These are phyloP conservation scores for Seriola aureovittata DNA, from an alignment of 2,113 vertebrate species.

Conservation along the genomic window DNA sequence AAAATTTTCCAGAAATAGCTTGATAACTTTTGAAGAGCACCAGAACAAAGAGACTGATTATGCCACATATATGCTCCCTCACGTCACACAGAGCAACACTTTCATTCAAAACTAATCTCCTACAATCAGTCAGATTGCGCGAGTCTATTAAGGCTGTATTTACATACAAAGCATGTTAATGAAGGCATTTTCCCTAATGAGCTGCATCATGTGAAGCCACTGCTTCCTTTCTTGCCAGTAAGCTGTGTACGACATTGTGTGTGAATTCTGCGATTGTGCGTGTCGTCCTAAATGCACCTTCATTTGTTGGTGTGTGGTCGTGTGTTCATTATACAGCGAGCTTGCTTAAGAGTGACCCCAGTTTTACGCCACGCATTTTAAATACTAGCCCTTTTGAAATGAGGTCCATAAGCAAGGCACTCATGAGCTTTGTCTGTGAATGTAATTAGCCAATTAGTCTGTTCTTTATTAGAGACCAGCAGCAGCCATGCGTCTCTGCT, in stretches of 20 bases:
- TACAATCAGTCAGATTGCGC: not conserved
- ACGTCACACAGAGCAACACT: conserved; percentile 25
- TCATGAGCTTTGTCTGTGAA: conserved; percentile 71
- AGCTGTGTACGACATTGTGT: not conserved
- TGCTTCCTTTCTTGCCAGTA: conserved; percentile 12
- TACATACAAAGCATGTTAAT: conserved; percentile 48
- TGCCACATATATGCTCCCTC: not conserved
- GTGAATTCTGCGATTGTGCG: conserved; percentile 17
- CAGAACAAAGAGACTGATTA: conserved; percentile 40
- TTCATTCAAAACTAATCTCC: conserved; percentile 28
- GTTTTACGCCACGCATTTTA: conserved; percentile 61
- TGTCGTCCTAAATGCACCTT: not conserved
- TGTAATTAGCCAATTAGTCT: conserved; percentile 81
- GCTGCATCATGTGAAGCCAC: conserved; percentile 44
- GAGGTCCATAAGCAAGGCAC: conserved; percentile 62
- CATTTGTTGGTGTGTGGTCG: conserved; percentile 11
- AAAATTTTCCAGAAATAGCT: conserved; percentile 41
- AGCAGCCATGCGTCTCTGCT: conserved; percentile 72
- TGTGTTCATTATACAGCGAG: conserved; percentile 56
- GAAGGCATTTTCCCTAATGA: conserved; percentile 48
- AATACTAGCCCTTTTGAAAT: conserved; percentile 62
- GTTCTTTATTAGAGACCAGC: conserved; percentile 77
- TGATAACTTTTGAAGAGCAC: conserved; percentile 34
- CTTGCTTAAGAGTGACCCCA: conserved; percentile 63
- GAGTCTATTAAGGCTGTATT: conserved; percentile 1